Base-by-base conservation (phyloP, 1,140 invertebrate species). In the Nomia melanderi region DNA sequence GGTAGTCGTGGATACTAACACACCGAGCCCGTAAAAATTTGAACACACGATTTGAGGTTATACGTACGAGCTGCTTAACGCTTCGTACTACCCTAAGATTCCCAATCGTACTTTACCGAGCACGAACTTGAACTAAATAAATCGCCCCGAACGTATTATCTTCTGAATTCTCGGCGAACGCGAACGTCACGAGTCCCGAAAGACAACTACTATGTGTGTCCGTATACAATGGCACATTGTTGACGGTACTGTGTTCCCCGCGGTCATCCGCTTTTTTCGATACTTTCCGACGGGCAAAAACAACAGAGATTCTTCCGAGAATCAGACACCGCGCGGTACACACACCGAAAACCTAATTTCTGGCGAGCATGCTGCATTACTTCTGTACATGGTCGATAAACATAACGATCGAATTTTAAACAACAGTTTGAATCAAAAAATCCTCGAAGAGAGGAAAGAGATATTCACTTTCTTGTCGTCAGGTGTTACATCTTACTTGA, bases 11-110 rank as follows among this genome's bases (percentile, higher is more conserved):
- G 14, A 17, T 25, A n/a, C 33, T 54, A 9, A 39, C 0, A 5
- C n/a, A n/a, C n/a, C n/a, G n/a, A n/a, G n/a, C n/a, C n/a, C 4
- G 33, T 11, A n/a, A 53, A 14, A 4, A 17, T 33, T 39, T 23
- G 27, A 39, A 44, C 8, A 14, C 31, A 11, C 9, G 8, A 4
- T 73, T 73, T 73, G 70, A 73, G 70, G 70, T 73, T 73, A 73
- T 73, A 73, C 47, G n/a, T 50, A 25, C 12, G 27, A 53, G 2
- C 27, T 53, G 29, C 29, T 39, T 36, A 23, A n/a, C 29, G 39
- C 20, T 33, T n/a, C 29, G 27, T 20, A 17, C 14, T 14, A 14
- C 14, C 14, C 11, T 31, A 47, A 6, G 12, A 63, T 25, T 23
- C 12, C 36, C 27, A 17, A 23, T 36, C 44, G 31, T 20, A 14